Percentiles rank a stretch among this genome's conserved stretches.
phyloP scores from a whole-genome alignment of 2,113 vertebrate genomes.

The Aspiorhynchus laticeps region DNA sequence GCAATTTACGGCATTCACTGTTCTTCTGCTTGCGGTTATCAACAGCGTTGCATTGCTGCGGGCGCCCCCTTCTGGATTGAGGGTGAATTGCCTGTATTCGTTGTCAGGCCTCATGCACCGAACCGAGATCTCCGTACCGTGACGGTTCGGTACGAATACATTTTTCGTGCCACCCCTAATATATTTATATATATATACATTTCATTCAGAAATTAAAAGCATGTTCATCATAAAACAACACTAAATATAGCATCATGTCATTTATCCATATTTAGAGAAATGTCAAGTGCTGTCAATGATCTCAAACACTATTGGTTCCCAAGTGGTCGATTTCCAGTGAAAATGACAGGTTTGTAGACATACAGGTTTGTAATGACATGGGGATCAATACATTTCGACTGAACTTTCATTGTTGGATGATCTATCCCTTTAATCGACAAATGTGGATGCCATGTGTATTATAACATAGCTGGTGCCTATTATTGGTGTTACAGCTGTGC shows the following conservation, averaged over 20 bases:
- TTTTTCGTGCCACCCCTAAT: no score
- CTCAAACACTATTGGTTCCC: neutral
- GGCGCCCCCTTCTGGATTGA: no score
- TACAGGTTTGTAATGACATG: neutral
- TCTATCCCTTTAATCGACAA: neutral
- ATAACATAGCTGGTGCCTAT: neutral
- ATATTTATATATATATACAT: no score
- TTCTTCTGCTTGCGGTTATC: no score
- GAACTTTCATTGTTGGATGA: neutral
- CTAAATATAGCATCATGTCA: neutral
- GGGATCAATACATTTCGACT: neutral
- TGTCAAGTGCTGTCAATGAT: neutral
- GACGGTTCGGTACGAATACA: no score
- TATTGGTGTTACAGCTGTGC: conserved; percentile 41
- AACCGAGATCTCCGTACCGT: no score
- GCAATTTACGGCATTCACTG: no score
- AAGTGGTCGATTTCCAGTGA: neutral
- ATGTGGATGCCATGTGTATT: neutral
- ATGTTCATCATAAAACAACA: neutral
- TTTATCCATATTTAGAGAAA: neutral
- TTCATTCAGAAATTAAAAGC: neutral
- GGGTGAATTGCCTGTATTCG: no score
- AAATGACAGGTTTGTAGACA: neutral
- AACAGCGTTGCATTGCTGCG: no score
- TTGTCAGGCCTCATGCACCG: no score